A percentile compares a stretch with the other conserved stretches of the same genome.
phyloP scores from a whole-genome alignment of 2,888 invertebrate genomes.

The Drosophila limbata region DNA sequence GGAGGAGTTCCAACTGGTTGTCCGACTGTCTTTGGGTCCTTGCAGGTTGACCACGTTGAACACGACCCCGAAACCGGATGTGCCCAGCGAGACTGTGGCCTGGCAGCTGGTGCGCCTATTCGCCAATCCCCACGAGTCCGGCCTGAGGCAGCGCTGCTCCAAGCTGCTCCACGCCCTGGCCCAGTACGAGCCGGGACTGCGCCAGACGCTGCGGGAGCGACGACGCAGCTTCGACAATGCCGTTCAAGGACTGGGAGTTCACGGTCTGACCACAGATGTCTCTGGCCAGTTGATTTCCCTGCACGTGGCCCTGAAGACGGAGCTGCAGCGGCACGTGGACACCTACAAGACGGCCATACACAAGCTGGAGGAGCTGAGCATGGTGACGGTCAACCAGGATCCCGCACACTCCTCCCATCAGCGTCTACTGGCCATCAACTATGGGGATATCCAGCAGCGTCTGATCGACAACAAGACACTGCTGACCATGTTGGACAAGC shows the following conservation, averaged over 20 bases:
- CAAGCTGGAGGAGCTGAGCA: constrained; percentile 91
- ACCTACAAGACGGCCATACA: constrained; percentile 95
- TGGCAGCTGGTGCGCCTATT: constrained; percentile 95
- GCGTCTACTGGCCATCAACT: constrained; percentile 92
- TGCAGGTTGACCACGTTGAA: constrained; percentile 84
- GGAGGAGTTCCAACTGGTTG: neutral
- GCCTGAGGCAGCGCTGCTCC: constrained; percentile 88
- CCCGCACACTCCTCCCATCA: constrained; percentile 96
- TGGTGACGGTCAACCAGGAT: constrained; percentile 88
- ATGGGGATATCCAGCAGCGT: constrained; percentile 94
- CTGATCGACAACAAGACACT: constrained; percentile 96
- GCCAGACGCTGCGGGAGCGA: constrained; percentile 89
- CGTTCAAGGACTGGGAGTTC: constrained; percentile 94
- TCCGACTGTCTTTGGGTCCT: neutral
- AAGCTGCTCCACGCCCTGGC: constrained; percentile 88
- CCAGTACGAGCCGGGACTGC: constrained; percentile 89
- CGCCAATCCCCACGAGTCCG: constrained; percentile 87
- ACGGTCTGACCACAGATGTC: constrained; percentile 91
- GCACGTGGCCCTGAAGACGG: constrained; percentile 93
- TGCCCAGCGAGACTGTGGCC: constrained; percentile 92
- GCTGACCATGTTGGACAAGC: constrained; percentile 93
- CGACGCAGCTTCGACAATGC: constrained; percentile 92
- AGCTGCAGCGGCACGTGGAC: constrained; percentile 93
- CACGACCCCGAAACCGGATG: constrained; percentile 87
- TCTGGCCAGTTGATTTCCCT: constrained; percentile 90